Percentiles rank a stretch among this genome's conserved stretches.
Evolutionary conservation across 64 coral and sea anemone genomes (phyloP).

Genomic region (Cladopsammia gracilis): DNA sequence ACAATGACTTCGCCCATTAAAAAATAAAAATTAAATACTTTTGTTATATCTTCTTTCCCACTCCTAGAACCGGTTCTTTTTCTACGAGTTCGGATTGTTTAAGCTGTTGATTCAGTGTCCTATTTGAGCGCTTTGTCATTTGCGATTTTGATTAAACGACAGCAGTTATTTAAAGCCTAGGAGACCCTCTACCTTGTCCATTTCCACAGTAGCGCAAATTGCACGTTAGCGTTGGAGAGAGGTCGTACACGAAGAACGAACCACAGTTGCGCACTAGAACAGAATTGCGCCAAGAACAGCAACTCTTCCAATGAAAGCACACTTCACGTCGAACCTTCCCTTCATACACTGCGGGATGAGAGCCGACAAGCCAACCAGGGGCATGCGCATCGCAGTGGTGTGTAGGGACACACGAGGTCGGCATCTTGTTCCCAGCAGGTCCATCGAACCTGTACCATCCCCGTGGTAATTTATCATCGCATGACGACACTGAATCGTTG

Average conservation of each 20-base stretch:
- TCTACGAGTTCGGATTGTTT: too few relatives aligned
- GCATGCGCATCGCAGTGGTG: background rate
- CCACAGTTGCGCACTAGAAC: conserved; percentile 20
- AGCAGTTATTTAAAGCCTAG: background rate
- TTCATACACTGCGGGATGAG: conserved; percentile 17
- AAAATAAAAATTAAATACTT: too few relatives aligned
- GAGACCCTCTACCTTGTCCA: background rate
- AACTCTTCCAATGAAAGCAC: conserved; percentile 19
- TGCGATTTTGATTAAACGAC: too few relatives aligned
- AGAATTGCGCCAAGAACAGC: conserved; percentile 12
- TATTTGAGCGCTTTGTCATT: too few relatives aligned
- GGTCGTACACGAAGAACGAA: background rate
- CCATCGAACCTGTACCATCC: conserved; percentile 51
- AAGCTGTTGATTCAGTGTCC: too few relatives aligned
- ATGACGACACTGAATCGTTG: background rate
- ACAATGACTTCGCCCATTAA: too few relatives aligned
- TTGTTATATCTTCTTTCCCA: too few relatives aligned
- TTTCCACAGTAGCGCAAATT: conserved; percentile 15
- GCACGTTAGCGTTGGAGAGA: background rate
- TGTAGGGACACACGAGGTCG: background rate
- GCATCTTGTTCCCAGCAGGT: conserved; percentile 1
- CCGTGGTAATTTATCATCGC: background rate
- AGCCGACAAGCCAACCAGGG: conserved; percentile 12
- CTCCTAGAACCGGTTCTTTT: too few relatives aligned
- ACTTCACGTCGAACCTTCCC: background rate